Base-by-base conservation (phyloP, 2,797 vertebrate genomes). In the Oreochromis grahami region DNA sequence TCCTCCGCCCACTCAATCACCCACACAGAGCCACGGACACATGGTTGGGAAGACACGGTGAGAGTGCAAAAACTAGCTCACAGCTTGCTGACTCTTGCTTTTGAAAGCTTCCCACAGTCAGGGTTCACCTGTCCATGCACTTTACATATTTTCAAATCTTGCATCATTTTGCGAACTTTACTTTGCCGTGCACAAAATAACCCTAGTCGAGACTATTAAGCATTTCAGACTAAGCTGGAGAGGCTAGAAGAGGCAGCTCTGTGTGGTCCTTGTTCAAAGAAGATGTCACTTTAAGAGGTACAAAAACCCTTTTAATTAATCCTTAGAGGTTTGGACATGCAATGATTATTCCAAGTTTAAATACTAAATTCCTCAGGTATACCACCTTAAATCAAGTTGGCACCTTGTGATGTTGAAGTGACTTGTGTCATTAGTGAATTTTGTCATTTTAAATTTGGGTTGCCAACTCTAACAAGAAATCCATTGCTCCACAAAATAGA, bases 1-100 rank as follows among this genome's bases (percentile, higher is more conserved):
- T 81, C 88, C 84, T 88, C 76, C 83, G 68, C 93, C 90, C 84
- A 91, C 93, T 79, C 78, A 56, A 50, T 83, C 79, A 21, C 93
- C 89, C 90, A 92, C 92, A 81, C 65, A 24, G 24, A 82, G 70
- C 34, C 72, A 58, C 68, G 82, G 81, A 78, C 84, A 80, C 82
- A 87, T 34, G 38, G 80, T 77, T 70, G 77, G 55, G 52, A 79
- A 78, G 84, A 79, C 55, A 56, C 86, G 52, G 58, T 14, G 38
- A 77, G 65, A 85, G 58, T 53, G 72, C 53, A 86, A 53, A 63
- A 88, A 79, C 60, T 38, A 43, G 85, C 80, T 89, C 32, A 24
- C 76, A 86, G 86, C 84, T 86, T 70, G 52, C 82, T 84, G 56
- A 68, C 74, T 79, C 55, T 6, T 74, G 78, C 53, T 74, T 63